Evolutionary conservation across 2,797 vertebrate species (phyloP).

Genomic region (Parambassis ranga): DNA sequence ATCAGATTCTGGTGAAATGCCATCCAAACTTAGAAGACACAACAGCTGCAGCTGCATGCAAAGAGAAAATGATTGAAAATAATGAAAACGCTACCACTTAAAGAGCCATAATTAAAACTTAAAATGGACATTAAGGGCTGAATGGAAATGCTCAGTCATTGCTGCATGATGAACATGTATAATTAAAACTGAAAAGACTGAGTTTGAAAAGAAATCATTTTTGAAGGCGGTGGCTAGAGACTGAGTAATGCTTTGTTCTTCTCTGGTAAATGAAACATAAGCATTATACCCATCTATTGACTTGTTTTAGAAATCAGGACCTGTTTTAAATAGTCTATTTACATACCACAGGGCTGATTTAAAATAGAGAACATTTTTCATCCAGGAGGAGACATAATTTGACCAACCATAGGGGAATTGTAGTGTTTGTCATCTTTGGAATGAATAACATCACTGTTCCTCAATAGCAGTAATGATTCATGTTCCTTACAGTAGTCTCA

Average conservation of each 20-base stretch:
- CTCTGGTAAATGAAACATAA: neutral
- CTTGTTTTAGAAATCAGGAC: neutral
- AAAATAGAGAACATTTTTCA: neutral
- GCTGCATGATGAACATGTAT: neutral
- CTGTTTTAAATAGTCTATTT: neutral
- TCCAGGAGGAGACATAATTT: neutral
- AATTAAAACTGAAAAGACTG: constrained; percentile 1
- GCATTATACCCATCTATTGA: neutral
- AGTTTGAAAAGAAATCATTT: neutral
- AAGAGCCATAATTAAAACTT: neutral
- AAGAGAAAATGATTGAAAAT: neutral
- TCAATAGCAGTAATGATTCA: neutral
- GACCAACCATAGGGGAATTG: neutral
- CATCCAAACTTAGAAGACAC: neutral
- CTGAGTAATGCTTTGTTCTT: neutral
- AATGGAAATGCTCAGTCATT: neutral
- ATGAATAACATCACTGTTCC: neutral
- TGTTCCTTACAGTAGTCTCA: neutral
- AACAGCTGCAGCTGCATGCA: neutral
- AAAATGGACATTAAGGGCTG: neutral
- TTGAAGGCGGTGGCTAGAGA: neutral
- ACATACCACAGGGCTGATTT: neutral
- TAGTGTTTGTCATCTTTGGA: neutral
- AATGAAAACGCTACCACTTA: neutral
- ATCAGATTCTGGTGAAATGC: neutral